Conservation (phyloP, 1,140 invertebrate species). For the Pachypeltis micranthus region DNA sequence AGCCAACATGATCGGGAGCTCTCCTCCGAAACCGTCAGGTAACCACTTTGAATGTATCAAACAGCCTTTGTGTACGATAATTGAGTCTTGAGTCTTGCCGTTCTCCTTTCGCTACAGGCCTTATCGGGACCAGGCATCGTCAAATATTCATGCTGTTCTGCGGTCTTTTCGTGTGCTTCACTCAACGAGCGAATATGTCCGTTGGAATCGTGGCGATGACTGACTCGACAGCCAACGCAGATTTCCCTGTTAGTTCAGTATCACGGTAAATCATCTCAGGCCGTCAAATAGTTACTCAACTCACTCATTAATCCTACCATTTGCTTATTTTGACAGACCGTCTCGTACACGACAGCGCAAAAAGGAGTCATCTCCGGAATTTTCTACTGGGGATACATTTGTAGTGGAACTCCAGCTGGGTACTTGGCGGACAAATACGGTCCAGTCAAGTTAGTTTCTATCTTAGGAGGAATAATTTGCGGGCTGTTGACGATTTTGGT, state of each 20-base stretch:
- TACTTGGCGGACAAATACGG: conserved; percentile 49
- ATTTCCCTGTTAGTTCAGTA: no score
- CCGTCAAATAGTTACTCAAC: no score
- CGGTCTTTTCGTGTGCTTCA: background rate
- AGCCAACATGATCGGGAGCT: no score
- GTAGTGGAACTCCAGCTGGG: conserved; percentile 77
- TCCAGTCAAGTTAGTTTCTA: conserved; percentile 24
- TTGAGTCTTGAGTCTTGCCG: no score
- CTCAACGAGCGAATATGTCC: background rate
- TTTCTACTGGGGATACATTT: conserved; percentile 76
- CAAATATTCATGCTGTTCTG: background rate
- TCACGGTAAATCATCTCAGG: no score
- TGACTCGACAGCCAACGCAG: background rate
- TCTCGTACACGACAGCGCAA: conserved; percentile 64
- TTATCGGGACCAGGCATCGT: background rate
- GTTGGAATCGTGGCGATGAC: background rate
- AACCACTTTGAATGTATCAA: no score
- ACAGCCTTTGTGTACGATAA: no score
- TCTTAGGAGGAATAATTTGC: background rate
- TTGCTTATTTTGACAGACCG: conserved; percentile 53
- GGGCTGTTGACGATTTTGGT: conserved; percentile 64
- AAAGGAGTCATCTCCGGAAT: conserved; percentile 71
- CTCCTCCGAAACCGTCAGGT: no score
- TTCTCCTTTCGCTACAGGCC: no score
- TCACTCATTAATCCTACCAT: no score